These are phyloP conservation scores for Acheta domesticus DNA, from an alignment of 2,888 invertebrate species.

Conservation along the genomic window DNA sequence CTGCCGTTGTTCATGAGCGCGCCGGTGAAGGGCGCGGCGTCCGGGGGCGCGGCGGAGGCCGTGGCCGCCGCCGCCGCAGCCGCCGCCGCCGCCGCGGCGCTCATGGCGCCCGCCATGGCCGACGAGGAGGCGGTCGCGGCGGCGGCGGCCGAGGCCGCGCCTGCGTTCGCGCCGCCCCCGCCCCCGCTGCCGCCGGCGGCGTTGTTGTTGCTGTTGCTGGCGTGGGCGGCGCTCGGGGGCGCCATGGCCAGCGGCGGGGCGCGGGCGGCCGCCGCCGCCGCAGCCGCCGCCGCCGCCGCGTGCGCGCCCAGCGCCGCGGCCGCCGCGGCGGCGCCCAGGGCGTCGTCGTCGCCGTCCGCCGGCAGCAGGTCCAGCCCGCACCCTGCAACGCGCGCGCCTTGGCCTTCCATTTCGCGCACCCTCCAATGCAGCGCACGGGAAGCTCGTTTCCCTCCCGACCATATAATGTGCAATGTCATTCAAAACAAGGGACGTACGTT, in stretches of 20 bases:
- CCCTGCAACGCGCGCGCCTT: not conserved
- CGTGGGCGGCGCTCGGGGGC: not conserved
- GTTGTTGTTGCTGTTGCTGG: not conserved
- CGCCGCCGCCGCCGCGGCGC: not conserved
- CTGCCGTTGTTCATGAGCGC: slow-evolving; percentile 65
- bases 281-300: not conserved
- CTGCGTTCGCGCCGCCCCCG: not conserved
- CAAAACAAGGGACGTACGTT: too few species aligned
- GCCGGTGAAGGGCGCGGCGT: slow-evolving; percentile 39
- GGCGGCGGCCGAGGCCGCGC: not conserved
- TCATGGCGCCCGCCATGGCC: not conserved
- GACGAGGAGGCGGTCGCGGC: not conserved
- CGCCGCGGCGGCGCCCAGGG: not conserved
- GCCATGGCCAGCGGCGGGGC: not conserved
- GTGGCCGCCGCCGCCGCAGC: not conserved
- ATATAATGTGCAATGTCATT: too few species aligned
- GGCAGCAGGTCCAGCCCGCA: not conserved
- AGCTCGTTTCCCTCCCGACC: too few species aligned
- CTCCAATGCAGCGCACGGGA: too few species aligned
- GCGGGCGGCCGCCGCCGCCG: not conserved
- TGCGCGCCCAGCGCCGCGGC: not conserved
- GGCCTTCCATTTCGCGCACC: too few species aligned
- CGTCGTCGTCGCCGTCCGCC: not conserved
- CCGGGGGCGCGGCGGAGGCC: slow-evolving; percentile 35
- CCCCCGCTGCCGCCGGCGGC: not conserved